Conservation (phyloP, 2,888 invertebrate species). For the Scaeva pyrastri region DNA sequence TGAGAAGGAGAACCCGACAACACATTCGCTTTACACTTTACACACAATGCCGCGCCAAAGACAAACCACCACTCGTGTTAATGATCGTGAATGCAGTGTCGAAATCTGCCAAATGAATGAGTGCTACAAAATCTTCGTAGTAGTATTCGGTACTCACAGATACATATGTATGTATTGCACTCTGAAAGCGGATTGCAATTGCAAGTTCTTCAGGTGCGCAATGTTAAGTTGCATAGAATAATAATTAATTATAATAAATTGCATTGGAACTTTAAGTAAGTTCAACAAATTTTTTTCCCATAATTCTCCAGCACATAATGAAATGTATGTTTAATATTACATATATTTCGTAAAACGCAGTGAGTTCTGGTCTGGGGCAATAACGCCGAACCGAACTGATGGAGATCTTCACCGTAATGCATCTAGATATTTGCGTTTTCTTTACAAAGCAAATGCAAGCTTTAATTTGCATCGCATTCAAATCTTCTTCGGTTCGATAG, state of each 20-base stretch:
- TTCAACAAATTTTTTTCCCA: constrained; percentile 39
- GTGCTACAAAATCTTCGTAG: constrained; percentile 37
- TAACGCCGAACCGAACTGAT: background rate
- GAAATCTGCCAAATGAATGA: constrained; percentile 52
- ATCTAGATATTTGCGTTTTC: background rate
- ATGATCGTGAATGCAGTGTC: constrained; percentile 56
- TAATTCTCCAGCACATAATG: background rate
- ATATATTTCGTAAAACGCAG: constrained; percentile 13
- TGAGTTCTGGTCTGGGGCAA: constrained; percentile 11
- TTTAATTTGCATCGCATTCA: constrained; percentile 19
- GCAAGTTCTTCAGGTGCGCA: constrained; percentile 63
- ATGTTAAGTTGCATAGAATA: constrained; percentile 50
- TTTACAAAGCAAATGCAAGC: background rate
- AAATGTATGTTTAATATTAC: background rate
- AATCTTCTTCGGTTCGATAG: constrained; percentile 31
- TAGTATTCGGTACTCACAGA: too few relatives aligned
- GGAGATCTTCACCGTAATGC: background rate
- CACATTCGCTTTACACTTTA: constrained; percentile 6
- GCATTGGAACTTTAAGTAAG: constrained; percentile 42
- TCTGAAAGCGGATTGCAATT: constrained; percentile 3
- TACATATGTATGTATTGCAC: background rate
- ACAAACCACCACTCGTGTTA: constrained; percentile 36
- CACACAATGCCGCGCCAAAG: constrained; percentile 20
- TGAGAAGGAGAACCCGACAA: background rate
- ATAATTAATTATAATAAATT: constrained; percentile 63